Evolutionary conservation across 2,888 invertebrate genomes (phyloP).

Genomic region (Globia sparganii): DNA sequence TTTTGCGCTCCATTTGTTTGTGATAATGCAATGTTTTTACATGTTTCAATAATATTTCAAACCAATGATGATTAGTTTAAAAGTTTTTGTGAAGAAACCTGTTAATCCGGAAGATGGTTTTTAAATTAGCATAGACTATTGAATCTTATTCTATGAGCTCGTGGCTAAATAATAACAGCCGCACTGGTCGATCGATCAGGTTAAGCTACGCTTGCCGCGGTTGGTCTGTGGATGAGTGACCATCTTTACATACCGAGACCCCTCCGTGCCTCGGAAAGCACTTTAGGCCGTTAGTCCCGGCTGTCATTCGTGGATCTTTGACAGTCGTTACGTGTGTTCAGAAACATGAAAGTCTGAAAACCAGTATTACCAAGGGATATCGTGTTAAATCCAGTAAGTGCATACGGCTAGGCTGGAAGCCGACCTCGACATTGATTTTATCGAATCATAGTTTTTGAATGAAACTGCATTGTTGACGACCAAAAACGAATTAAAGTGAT

Average conservation of each 20-base stretch:
- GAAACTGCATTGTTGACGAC: background rate
- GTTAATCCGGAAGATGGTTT: slow-evolving; percentile 5
- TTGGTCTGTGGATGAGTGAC: too few species aligned
- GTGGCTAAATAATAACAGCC: background rate
- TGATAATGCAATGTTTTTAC: slow-evolving; percentile 43
- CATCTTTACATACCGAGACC: background rate
- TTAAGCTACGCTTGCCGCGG: background rate
- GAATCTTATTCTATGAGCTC: background rate
- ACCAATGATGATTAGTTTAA: background rate
- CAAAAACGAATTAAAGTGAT: background rate
- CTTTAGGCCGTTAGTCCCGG: background rate
- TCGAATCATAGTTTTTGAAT: background rate
- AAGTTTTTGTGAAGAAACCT: slow-evolving; percentile 19
- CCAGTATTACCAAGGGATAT: background rate
- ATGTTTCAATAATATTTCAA: slow-evolving; percentile 16
- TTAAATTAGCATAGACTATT: background rate
- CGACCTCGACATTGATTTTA: background rate
- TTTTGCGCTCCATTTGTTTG: slow-evolving; percentile 41
- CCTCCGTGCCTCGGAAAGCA: background rate
- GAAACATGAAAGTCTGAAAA: background rate
- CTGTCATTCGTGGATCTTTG: background rate
- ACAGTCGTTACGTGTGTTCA: background rate
- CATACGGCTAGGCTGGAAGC: background rate
- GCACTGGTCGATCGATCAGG: background rate
- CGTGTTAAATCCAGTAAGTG: background rate